Percentiles rank a stretch among this genome's conserved stretches.
phyloP scores from a whole-genome alignment of 2,888 invertebrate genomes.

The Calliphora vomitoria region DNA sequence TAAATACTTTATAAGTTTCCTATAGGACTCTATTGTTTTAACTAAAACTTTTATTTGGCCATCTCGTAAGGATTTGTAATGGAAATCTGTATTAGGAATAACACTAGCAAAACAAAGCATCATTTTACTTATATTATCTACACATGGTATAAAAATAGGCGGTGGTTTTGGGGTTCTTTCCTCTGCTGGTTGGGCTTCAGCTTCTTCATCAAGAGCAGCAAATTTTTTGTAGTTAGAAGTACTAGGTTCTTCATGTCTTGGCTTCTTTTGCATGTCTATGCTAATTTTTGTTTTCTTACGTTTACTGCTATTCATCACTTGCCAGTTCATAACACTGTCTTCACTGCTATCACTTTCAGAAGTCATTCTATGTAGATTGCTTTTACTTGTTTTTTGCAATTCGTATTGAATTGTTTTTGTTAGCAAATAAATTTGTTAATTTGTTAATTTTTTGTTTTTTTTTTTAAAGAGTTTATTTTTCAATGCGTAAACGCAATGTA shows the following conservation, averaged over 20 bases:
- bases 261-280: neutral
- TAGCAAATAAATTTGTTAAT: too few species aligned
- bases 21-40: conserved; percentile 20
- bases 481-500: neutral
- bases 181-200: neutral
- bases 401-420: too few species aligned
- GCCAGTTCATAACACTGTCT: conserved; percentile 14
- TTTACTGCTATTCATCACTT: conserved; percentile 32
- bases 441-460: too few species aligned
- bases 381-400: too few species aligned
- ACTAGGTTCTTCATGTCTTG: conserved; percentile 10
- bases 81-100: neutral
- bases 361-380: neutral
- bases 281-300: conserved; percentile 9
- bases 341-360: conserved; percentile 15
- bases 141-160: conserved; percentile 31
- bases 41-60: conserved; percentile 18
- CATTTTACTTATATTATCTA: conserved; percentile 38
- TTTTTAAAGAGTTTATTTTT: neutral
- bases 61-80: conserved; percentile 23
- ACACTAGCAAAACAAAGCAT: neutral
- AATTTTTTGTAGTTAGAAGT: neutral
- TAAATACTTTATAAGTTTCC: conserved; percentile 7
- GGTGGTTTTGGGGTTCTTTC: conserved; percentile 22
- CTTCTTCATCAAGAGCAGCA: conserved; percentile 10